These are phyloP conservation scores for Aspidoscelis tigris DNA, from an alignment of 2,113 vertebrate genomes.

Conservation along the genomic window DNA sequence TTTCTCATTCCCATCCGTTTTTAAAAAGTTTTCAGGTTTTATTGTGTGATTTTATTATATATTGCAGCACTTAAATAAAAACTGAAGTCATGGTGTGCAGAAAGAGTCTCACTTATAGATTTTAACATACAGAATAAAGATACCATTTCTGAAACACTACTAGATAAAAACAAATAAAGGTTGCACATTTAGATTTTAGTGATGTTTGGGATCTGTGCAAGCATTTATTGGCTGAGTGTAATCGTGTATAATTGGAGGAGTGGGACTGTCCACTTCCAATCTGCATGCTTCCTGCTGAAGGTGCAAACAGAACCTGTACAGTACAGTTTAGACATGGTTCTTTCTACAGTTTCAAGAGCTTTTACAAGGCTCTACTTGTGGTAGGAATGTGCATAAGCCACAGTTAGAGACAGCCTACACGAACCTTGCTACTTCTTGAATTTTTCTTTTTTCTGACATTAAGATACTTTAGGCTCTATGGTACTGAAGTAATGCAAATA, in stretches of 20 bases:
- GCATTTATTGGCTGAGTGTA: background rate
- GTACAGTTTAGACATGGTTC: background rate
- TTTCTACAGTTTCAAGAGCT: background rate
- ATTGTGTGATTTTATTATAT: background rate
- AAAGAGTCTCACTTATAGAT: too few relatives aligned
- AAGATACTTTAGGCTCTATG: background rate
- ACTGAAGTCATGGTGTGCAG: background rate
- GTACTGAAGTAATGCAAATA: background rate
- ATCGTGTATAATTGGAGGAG: background rate
- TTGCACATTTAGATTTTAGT: too few relatives aligned
- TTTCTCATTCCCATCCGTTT: background rate
- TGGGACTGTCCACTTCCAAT: too few relatives aligned
- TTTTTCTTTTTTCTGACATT: background rate
- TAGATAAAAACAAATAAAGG: background rate
- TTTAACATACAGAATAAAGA: background rate
- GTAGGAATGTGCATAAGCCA: background rate
- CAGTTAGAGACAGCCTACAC: background rate
- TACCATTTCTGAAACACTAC: constrained; percentile 4
- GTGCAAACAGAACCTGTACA: background rate
- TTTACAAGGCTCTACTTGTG: background rate
- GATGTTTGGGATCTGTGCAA: too few relatives aligned
- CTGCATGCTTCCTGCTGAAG: background rate
- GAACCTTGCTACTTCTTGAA: background rate
- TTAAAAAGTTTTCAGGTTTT: background rate
- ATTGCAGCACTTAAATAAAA: background rate